phyloP scores from a whole-genome alignment of 2,888 invertebrate genomes.

The Macaria liturata region DNA sequence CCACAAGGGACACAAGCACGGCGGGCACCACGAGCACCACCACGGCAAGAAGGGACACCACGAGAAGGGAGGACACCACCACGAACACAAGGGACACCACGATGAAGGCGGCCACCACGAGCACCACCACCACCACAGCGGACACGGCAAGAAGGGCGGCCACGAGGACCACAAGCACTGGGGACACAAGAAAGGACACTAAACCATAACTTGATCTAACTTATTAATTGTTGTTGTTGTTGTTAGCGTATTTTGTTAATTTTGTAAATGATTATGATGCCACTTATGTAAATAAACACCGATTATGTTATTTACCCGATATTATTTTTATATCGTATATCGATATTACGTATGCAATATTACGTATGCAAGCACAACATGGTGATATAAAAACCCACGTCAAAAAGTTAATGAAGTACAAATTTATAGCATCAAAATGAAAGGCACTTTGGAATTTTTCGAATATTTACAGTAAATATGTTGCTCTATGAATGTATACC shows the following conservation, averaged over 20 bases:
- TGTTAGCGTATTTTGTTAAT: slow-evolving; percentile 29
- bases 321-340: no score
- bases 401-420: no score
- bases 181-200: slow-evolving; percentile 85
- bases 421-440: no score
- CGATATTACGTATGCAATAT: no score
- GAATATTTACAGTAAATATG: no score
- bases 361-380: no score
- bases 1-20: slow-evolving; percentile 90
- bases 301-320: background rate
- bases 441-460: no score
- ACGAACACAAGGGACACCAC: slow-evolving; percentile 91
- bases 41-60: slow-evolving; percentile 91
- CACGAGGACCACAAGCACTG: slow-evolving; percentile 91
- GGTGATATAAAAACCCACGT: no score
- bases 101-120: slow-evolving; percentile 90
- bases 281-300: slow-evolving; percentile 27
- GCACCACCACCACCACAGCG: slow-evolving; percentile 88
- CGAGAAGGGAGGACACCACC: slow-evolving; percentile 91
- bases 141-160: slow-evolving; percentile 90
- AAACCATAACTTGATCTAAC: slow-evolving; percentile 35
- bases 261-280: slow-evolving; percentile 11
- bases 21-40: slow-evolving; percentile 89
- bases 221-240: slow-evolving; percentile 26
- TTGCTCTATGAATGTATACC: no score